Conservation (phyloP, 2,113 vertebrate genomes). For the Dendropsophus ebraccatus region DNA sequence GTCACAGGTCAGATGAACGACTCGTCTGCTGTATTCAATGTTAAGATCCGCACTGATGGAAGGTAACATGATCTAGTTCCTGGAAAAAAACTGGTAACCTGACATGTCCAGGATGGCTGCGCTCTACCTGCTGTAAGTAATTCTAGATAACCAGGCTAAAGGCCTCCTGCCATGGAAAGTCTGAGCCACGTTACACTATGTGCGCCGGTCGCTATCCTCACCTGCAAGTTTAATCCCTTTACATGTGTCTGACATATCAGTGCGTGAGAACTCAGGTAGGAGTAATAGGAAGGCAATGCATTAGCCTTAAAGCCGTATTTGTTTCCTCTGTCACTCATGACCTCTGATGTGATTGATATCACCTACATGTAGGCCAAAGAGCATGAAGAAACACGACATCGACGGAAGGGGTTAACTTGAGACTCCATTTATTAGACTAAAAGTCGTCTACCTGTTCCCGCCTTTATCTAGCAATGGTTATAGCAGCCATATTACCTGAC, state of each 20-base stretch:
- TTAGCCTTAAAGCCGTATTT: too few species aligned
- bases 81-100: constrained; percentile 3
- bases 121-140: constrained; percentile 22
- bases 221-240: constrained; percentile 12
- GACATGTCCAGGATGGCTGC: not conserved
- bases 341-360: too few species aligned
- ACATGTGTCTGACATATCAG: constrained; percentile 39
- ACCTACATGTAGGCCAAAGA: too few species aligned
- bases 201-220: not conserved
- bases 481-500: too few species aligned
- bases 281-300: not conserved
- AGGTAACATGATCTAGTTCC: constrained; percentile 13
- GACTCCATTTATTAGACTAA: too few species aligned
- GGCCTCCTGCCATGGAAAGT: not conserved
- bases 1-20: not conserved
- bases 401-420: too few species aligned
- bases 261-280: not conserved
- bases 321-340: too few species aligned
- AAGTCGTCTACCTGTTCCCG: too few species aligned
- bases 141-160: constrained; percentile 14
- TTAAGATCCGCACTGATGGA: not conserved
- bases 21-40: not conserved
- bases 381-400: too few species aligned
- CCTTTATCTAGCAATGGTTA: too few species aligned
- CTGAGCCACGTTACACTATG: not conserved